A percentile compares a stretch with the other conserved stretches of the same genome.
These are phyloP conservation scores for Cosmia trapezina DNA, from an alignment of 2,888 invertebrate genomes.

Conservation along the genomic window DNA sequence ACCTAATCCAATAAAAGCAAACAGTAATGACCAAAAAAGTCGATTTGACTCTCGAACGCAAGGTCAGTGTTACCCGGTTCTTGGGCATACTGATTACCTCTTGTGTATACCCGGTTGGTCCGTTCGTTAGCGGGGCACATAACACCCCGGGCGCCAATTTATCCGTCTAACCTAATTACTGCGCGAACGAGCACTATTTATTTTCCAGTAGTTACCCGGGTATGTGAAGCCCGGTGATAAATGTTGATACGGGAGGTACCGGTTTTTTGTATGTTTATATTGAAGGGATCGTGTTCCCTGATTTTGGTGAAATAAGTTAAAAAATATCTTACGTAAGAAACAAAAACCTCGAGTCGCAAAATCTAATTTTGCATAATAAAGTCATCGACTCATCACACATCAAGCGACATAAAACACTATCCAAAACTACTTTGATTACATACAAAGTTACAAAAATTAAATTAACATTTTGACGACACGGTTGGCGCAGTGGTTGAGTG, in stretches of 20 bases:
- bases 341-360: background rate
- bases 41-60: conserved; percentile 31
- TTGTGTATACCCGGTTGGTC: conserved; percentile 51
- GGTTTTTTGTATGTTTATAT: conserved; percentile 2
- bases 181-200: conserved; percentile 78
- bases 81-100: conserved; percentile 61
- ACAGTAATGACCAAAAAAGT: conserved; percentile 42
- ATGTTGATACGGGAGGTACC: conserved; percentile 26
- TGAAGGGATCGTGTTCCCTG: background rate
- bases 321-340: background rate
- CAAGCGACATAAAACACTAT: background rate
- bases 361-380: background rate
- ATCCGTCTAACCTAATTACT: conserved; percentile 81
- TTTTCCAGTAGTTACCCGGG: conserved; percentile 67
- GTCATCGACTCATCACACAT: too few species aligned
- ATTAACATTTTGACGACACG: too few species aligned
- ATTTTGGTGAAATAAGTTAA: background rate
- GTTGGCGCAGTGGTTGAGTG: too few species aligned
- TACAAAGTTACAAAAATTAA: too few species aligned
- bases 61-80: conserved; percentile 49
- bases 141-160: conserved; percentile 80
- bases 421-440: background rate
- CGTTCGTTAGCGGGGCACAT: conserved; percentile 74
- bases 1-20: conserved; percentile 37
- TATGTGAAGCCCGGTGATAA: conserved; percentile 48